Evolutionary conservation across 2,113 vertebrate genomes (phyloP).

Genomic region (Colistium nudipinnis): DNA sequence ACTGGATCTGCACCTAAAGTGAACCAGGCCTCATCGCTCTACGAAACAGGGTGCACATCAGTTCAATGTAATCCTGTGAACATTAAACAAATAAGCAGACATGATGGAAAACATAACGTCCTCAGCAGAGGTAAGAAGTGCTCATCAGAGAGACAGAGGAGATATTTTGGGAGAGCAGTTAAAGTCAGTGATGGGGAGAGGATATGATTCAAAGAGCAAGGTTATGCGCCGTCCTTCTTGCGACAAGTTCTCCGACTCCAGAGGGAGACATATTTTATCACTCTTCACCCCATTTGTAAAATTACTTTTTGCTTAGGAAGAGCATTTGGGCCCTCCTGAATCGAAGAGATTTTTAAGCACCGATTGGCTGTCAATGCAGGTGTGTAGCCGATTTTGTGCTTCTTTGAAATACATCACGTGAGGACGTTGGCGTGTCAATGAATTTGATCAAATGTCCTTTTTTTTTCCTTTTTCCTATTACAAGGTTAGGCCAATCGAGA

Average conservation of each 20-base stretch:
- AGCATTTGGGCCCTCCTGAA: not conserved
- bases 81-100: not conserved
- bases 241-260: constrained; percentile 7
- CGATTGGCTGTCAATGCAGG: not conserved
- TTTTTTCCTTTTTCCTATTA: too few relatives aligned
- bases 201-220: constrained; percentile 28
- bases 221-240: constrained; percentile 13
- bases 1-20: not conserved
- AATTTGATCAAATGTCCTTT: not conserved
- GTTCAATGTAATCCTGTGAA: not conserved
- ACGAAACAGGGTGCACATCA: not conserved
- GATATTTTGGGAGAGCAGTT: constrained; percentile 49
- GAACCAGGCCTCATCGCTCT: not conserved
- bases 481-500: too few relatives aligned
- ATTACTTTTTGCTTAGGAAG: not conserved
- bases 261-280: constrained; percentile 9
- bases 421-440: not conserved
- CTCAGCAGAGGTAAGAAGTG: not conserved
- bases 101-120: not conserved
- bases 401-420: too few relatives aligned
- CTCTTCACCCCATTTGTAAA: constrained; percentile 3
- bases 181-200: constrained; percentile 29
- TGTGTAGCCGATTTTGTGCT: not conserved
- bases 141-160: constrained; percentile 9
- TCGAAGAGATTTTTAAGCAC: too few relatives aligned